A percentile compares a stretch with the other conserved stretches of the same genome.
phyloP scores from a whole-genome alignment of 2,113 vertebrate genomes.

The crab-eating macaque (Macaca fascicularis) region DNA sequence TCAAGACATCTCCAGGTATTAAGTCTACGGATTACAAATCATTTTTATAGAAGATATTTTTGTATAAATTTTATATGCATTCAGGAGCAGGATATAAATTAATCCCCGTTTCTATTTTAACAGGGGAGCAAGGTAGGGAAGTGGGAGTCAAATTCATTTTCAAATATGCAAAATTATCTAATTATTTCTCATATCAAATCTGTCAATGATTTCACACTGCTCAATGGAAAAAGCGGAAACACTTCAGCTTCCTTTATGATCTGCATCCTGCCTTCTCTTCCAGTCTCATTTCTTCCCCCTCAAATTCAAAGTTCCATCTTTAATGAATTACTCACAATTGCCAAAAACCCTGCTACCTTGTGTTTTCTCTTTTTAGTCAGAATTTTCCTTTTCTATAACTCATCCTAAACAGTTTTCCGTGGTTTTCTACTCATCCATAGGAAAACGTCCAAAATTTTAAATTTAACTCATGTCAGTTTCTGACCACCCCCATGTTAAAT shows the following conservation, averaged over 20 bases:
- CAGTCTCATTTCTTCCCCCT: neutral
- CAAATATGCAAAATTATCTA: neutral
- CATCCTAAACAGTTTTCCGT: neutral
- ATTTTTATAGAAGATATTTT: too few relatives aligned
- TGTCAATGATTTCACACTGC: neutral
- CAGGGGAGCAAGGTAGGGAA: too few relatives aligned
- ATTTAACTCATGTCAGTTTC: neutral
- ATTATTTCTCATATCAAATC: neutral
- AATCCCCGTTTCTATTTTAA: too few relatives aligned
- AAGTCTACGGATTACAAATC: too few relatives aligned
- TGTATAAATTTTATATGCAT: too few relatives aligned
- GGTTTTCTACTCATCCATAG: neutral
- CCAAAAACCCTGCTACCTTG: neutral
- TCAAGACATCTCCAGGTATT: too few relatives aligned
- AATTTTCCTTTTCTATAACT: slow-evolving; percentile 1
- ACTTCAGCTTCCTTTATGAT: neutral
- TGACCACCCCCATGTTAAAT: neutral
- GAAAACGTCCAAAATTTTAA: neutral
- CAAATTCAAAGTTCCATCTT: neutral
- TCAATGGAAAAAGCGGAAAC: neutral
- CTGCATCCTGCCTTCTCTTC: neutral
- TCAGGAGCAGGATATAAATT: too few relatives aligned
- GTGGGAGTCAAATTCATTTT: neutral
- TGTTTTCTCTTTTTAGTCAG: neutral
- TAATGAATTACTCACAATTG: slow-evolving; percentile 17